phyloP scores from a whole-genome alignment of 2,797 vertebrate species.

The Podarcis lilfordi region DNA sequence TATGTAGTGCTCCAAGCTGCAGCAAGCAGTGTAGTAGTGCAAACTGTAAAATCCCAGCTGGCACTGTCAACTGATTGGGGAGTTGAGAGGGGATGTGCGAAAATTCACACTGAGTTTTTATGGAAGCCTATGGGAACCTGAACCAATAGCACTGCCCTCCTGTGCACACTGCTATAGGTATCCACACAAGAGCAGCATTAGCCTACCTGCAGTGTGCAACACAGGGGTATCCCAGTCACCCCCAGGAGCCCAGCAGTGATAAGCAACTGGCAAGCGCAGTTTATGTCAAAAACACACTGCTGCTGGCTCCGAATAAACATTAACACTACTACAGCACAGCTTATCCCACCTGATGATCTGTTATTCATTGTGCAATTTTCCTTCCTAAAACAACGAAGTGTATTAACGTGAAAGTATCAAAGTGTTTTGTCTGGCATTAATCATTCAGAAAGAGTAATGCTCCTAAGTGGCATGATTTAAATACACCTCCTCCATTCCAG shows the following conservation, averaged over 20 bases:
- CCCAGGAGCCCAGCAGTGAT: background rate
- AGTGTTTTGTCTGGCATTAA: conserved; percentile 31
- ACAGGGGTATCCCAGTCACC: background rate
- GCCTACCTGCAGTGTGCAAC: background rate
- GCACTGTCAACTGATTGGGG: background rate
- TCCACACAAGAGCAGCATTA: background rate
- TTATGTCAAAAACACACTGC: background rate
- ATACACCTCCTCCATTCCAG: background rate
- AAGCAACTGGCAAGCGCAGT: background rate
- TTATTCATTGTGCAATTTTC: conserved; percentile 19
- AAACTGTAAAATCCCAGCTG: background rate
- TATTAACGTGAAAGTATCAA: rapidly evolving
- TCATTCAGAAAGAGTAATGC: conserved; percentile 29
- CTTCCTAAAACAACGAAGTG: conserved; percentile 49
- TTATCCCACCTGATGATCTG: background rate
- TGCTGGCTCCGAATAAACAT: conserved; percentile 22
- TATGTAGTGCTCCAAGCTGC: background rate
- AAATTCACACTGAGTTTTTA: background rate
- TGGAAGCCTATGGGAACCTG: background rate
- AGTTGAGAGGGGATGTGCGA: background rate
- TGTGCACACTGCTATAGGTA: background rate
- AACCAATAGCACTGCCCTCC: background rate
- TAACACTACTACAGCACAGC: conserved; percentile 23
- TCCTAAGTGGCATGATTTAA: conserved; percentile 15
- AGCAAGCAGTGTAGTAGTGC: background rate